Base-by-base conservation (phyloP, 2,113 vertebrate species). In the Theropithecus gelada region DNA sequence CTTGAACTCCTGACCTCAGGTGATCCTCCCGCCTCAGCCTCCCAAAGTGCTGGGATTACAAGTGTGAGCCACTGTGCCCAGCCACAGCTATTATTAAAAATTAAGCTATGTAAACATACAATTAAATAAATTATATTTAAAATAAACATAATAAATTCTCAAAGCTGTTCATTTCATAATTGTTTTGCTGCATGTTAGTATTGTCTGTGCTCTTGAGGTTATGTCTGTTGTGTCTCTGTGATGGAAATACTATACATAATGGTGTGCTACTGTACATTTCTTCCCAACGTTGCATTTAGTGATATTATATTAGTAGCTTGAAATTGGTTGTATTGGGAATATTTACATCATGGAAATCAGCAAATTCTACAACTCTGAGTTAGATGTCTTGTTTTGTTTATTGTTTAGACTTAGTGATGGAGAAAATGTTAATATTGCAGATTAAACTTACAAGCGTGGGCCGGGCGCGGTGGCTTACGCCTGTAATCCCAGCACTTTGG, bases 81-180 rank as follows among this genome's bases (percentile, higher is more conserved):
- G 61, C 27, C 27, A 96, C 10, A 66, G 13, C n/a, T 45, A 88
- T 94, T 84, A 93, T 52, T 80, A 91, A 95, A 90, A 93, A 64
- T 79, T 85, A 73, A 93, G 87, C 87, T 66, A 80, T 87, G 22
- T 84, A 64, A 88, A 59, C 13, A 59, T 92, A 88, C 3, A 75
- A 64, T 52, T 93, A 88, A 91, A 96, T 95, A 75, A 81, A 61
- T 90, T 84, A 72, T 83, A 84, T 89, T 89, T 96, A 86, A 97
- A 93, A 68, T 73, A 92, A 96, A 90, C 20, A 5, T 68, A 83
- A 64, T 76, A 59, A 35, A 50, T 90, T 78, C 11, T 88, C 38
- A 64, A 81, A 91, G 79, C n/a, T 73, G 32, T 87, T 81, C 25
- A 78, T 61, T 76, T 82, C 27, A 22, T 93, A 43, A 59, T 91